Base-by-base conservation (phyloP, 2,797 vertebrate genomes). In the Urocyon cinereoargenteus region DNA sequence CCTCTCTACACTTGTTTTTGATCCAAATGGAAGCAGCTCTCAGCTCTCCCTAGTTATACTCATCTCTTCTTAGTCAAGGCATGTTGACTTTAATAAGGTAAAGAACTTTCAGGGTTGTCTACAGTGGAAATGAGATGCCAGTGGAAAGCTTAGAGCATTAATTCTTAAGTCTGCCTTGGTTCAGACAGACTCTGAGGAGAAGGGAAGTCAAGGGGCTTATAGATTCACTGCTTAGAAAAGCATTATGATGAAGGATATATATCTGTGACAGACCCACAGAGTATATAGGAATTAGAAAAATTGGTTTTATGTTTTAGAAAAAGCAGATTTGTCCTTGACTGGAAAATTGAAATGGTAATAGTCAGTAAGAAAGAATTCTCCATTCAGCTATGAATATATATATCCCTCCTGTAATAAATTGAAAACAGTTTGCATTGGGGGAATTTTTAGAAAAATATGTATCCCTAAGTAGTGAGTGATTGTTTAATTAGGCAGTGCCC, bases 271-370 rank as follows among this genome's bases (percentile, higher is more conserved):
- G 79, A 34, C 75, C 70, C 96, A 45, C 6, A 4, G 59, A 51
- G 49, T 70, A 55, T 12, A 55, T 0, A 68, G n/a, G 31, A 61
- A 59, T 49, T 5, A 61, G 0, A 70, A 28, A 34, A 78, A 92
- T 11, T 10, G 24, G 10, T 59, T 22, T 83, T 77, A 49, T 77
- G 40, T 83, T 78, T 72, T 70, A 79, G 59, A 78, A 90, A 94
- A 97, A 55, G 31, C 34, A 86, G 75, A 45, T 96, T 83, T 94
- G 86, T 77, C 93, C 94, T 97, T 97, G 91, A 57, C 64, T 72
- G 15, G 53, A 94, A 77, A 83, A 95, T 86, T 75, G n/a, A 79
- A 95, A 84, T 49, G 40, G 22, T 77, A 59, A 59, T 77, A 64
- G 51, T 82, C 34, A 61, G 40, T 77, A 75, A 51, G 84, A 90